Conservation (phyloP, 2,113 vertebrate species). For the Atherinomorus stipes region DNA sequence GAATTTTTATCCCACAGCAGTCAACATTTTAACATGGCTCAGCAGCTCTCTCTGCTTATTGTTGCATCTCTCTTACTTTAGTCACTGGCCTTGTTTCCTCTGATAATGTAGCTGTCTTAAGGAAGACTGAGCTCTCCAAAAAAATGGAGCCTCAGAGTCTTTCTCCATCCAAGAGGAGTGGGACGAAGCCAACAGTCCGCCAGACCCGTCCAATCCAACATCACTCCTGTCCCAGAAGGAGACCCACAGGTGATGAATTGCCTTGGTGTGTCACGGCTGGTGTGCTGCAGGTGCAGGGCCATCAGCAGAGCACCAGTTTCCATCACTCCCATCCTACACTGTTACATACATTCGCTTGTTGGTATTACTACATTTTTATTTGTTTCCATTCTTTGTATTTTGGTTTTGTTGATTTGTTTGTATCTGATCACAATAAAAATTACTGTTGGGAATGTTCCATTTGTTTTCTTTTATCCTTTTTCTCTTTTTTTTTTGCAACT, state of each 20-base stretch:
- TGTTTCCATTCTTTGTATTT: conserved; percentile 3
- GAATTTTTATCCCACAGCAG: neutral
- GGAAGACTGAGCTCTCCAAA: conserved; percentile 96
- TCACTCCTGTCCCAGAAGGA: conserved; percentile 96
- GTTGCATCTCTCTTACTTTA: conserved; percentile 23
- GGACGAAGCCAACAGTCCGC: conserved; percentile 93
- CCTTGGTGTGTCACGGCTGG: conserved; percentile 52
- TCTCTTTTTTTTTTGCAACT: conserved; percentile 1
- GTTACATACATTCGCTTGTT: conserved; percentile 11
- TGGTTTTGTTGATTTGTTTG: conserved; percentile 18
- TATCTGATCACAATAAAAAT: conserved; percentile 54
- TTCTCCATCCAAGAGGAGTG: conserved; percentile 95
- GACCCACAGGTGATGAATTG: conserved; percentile 94
- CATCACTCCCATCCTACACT: conserved; percentile 46
- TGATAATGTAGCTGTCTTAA: conserved; percentile 90
- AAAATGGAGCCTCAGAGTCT: conserved; percentile 94
- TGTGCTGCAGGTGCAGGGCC: conserved; percentile 85
- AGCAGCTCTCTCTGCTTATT: conserved; percentile 3
- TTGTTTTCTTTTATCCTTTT: conserved; percentile 32
- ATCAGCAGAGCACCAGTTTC: conserved; percentile 82
- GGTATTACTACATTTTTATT: conserved; percentile 15
- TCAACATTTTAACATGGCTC: neutral
- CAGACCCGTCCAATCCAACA: conserved; percentile 95
- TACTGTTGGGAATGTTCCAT: conserved; percentile 13
- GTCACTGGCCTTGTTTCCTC: conserved; percentile 31